Conservation (phyloP, 2,888 invertebrate species). For the Campoletis raptor region DNA sequence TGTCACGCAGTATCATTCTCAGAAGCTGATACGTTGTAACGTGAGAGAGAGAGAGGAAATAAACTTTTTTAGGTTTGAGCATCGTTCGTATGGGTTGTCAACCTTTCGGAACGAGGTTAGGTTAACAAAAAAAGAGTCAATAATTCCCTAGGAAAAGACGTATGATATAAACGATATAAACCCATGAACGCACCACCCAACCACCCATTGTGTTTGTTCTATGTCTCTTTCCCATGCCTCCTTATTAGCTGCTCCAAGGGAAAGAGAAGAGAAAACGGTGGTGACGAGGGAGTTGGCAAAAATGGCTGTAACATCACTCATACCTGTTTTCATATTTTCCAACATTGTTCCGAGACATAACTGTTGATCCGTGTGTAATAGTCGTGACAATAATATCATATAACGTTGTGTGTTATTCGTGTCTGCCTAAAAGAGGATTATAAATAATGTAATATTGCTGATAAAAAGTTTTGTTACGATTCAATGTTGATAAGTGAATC, state of each 20-base stretch:
- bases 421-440: not conserved
- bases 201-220: constrained; percentile 18
- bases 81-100: not conserved
- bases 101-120: not conserved
- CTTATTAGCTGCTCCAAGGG: constrained; percentile 15
- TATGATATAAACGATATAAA: not conserved
- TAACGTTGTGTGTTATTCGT: not conserved
- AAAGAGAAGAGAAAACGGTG: constrained; percentile 47
- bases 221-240: constrained; percentile 13
- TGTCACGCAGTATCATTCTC: not conserved
- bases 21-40: not conserved
- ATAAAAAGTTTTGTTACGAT: constrained; percentile 43
- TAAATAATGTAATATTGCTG: constrained; percentile 6
- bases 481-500: constrained; percentile 46
- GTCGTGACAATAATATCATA: not conserved
- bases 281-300: constrained; percentile 66
- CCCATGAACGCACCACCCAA: constrained; percentile 5
- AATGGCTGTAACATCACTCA: constrained; percentile 77
- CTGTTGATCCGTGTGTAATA: constrained; percentile 38
- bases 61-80: not conserved
- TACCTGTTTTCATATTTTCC: constrained; percentile 78
- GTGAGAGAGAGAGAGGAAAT: not conserved
- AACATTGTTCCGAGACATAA: constrained; percentile 37
- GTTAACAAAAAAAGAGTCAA: constrained; percentile 11
- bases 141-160: constrained; percentile 6